Percentiles rank a stretch among this genome's conserved stretches.
Evolutionary conservation across 2,888 invertebrate species (phyloP).

Genomic region (Seira sanloemensis): DNA sequence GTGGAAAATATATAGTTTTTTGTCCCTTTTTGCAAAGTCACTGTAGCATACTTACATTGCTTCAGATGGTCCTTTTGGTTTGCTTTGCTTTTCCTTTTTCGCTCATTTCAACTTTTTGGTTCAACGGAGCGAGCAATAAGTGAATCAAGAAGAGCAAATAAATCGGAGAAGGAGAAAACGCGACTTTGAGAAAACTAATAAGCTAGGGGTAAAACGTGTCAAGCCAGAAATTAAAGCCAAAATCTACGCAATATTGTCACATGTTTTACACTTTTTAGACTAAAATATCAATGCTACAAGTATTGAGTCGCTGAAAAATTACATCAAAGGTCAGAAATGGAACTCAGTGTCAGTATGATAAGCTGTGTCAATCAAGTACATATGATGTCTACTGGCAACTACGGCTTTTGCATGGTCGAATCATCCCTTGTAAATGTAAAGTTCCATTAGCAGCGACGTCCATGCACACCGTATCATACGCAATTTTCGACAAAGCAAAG

Average conservation of each 20-base stretch:
- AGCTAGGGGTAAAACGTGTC: not conserved
- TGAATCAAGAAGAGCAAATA: slow-evolving; percentile 57
- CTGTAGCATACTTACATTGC: not conserved
- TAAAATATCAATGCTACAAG: too few species aligned
- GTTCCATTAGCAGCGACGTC: not conserved
- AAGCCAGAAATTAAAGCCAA: not conserved
- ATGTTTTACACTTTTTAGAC: too few species aligned
- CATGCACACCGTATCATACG: not conserved
- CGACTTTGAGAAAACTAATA: not conserved
- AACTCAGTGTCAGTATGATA: too few species aligned
- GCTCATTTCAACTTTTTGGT: slow-evolving; percentile 60
- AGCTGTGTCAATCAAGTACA: too few species aligned
- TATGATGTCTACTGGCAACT: too few species aligned
- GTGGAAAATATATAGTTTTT: not conserved
- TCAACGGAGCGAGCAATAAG: slow-evolving; percentile 59
- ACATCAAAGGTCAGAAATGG: too few species aligned
- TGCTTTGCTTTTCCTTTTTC: slow-evolving; percentile 8
- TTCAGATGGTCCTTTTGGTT: not conserved
- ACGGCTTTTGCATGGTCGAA: too few species aligned
- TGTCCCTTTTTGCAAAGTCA: not conserved
- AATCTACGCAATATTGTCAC: too few species aligned
- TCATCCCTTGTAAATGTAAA: too few species aligned
- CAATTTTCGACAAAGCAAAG: not conserved
- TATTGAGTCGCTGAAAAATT: too few species aligned
- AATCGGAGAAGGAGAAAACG: slow-evolving; percentile 27